phyloP scores from a whole-genome alignment of 2,888 invertebrate species.

The Synanthedon tipuliformis region DNA sequence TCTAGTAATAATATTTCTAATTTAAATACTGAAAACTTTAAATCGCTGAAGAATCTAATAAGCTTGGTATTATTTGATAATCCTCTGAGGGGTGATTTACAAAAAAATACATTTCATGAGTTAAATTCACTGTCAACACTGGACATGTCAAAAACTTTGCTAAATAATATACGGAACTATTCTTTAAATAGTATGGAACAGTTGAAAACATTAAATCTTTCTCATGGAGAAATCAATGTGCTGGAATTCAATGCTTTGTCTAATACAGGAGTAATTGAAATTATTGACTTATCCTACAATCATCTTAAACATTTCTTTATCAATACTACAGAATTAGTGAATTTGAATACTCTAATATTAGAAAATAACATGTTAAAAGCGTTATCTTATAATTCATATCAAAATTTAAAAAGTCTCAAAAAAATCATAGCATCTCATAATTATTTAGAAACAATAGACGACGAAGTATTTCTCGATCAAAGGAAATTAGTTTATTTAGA shows the following conservation, averaged over 20 bases:
- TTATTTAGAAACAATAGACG: constrained; percentile 17
- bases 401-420: constrained; percentile 17
- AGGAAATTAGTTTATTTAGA: constrained; percentile 26
- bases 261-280: constrained; percentile 26
- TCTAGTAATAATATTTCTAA: constrained; percentile 35
- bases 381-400: constrained; percentile 18
- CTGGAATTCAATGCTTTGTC: constrained; percentile 35
- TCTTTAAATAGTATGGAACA: constrained; percentile 36
- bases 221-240: constrained; percentile 27
- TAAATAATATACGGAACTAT: constrained; percentile 28
- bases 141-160: constrained; percentile 32
- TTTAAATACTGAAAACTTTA: constrained; percentile 29
- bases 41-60: constrained; percentile 21
- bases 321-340: constrained; percentile 28
- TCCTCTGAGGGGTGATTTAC: constrained; percentile 27
- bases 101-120: constrained; percentile 33
- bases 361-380: constrained; percentile 32
- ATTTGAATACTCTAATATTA: constrained; percentile 24
- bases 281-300: constrained; percentile 42
- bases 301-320: constrained; percentile 24
- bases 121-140: constrained; percentile 32
- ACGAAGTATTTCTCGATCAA: constrained; percentile 20
- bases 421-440: constrained; percentile 30
- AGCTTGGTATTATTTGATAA: constrained; percentile 37
- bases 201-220: constrained; percentile 35